These are phyloP conservation scores for Ispidina picta DNA, from an alignment of 2,797 vertebrate genomes.

Conservation along the genomic window DNA sequence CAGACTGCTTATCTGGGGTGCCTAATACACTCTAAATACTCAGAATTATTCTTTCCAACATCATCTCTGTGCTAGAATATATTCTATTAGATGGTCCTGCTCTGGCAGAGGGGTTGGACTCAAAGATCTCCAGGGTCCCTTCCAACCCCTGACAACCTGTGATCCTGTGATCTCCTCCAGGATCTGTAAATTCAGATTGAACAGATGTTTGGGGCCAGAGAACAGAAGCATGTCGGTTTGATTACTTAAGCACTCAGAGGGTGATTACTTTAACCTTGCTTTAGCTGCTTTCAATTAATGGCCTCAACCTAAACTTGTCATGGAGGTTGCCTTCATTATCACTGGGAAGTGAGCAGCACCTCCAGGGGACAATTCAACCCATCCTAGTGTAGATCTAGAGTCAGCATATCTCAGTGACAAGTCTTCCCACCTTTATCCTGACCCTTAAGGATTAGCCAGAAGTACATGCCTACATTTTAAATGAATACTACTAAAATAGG, in stretches of 20 bases:
- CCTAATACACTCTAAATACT: background rate
- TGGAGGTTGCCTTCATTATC: background rate
- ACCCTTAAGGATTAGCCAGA: background rate
- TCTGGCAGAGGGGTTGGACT: too few relatives aligned
- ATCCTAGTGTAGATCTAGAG: background rate
- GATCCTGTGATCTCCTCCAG: background rate
- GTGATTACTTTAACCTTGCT: background rate
- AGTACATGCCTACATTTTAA: background rate
- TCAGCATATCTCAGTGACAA: background rate
- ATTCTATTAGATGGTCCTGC: too few relatives aligned
- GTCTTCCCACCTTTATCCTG: background rate
- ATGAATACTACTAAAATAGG: background rate
- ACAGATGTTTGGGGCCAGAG: background rate
- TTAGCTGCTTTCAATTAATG: background rate
- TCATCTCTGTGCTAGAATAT: background rate
- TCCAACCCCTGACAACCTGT: too few relatives aligned
- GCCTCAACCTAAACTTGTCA: background rate
- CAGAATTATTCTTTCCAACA: background rate
- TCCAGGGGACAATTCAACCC: background rate
- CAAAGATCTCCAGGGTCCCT: too few relatives aligned
- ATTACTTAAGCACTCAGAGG: background rate
- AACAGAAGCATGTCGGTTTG: background rate
- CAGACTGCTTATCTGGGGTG: background rate
- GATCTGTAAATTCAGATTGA: background rate
- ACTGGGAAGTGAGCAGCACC: background rate